Conservation (phyloP, 1,140 invertebrate species). For the Conus ventricosus region DNA sequence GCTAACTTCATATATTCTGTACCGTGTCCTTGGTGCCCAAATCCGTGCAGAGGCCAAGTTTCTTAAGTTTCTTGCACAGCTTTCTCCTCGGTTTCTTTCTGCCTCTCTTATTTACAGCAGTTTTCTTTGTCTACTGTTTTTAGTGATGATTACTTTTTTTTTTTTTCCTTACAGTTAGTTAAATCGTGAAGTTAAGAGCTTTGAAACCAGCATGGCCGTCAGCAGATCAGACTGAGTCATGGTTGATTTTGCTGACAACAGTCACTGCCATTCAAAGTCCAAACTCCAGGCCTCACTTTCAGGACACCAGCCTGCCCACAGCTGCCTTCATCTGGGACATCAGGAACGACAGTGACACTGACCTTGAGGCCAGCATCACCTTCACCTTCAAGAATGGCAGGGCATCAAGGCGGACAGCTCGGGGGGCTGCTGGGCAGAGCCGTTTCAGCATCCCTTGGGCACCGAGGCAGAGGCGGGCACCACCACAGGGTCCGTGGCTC, state of each 20-base stretch:
- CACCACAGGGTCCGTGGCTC: conserved; percentile 61
- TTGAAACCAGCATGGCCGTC: too few relatives aligned
- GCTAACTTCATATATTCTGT: too few relatives aligned
- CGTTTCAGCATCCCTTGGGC: conserved; percentile 77
- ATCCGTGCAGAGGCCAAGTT: too few relatives aligned
- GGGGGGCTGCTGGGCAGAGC: conserved; percentile 80
- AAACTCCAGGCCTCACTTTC: conserved; percentile 15
- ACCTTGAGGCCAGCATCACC: conserved; percentile 86
- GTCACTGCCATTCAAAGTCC: too few relatives aligned
- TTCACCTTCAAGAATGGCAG: conserved; percentile 92
- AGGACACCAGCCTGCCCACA: conserved; percentile 91
- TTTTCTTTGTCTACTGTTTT: too few relatives aligned
- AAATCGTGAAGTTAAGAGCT: not conserved
- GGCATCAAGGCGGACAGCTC: conserved; percentile 81
- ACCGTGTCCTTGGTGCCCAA: too few relatives aligned
- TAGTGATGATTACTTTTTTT: not conserved
- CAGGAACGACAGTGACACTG: conserved; percentile 83
- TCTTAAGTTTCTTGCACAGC: too few relatives aligned
- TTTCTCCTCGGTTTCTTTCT: too few relatives aligned
- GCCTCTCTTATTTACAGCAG: too few relatives aligned
- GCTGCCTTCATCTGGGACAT: conserved; percentile 92
- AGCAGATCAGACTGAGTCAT: too few relatives aligned
- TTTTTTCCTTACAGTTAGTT: not conserved
- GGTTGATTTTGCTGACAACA: too few relatives aligned
- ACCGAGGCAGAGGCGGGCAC: not conserved